Evolutionary conservation across 1,140 invertebrate species (phyloP), one percentile per base, ranked within the genome.

Genomic region (Amyelois transitella): DNA sequence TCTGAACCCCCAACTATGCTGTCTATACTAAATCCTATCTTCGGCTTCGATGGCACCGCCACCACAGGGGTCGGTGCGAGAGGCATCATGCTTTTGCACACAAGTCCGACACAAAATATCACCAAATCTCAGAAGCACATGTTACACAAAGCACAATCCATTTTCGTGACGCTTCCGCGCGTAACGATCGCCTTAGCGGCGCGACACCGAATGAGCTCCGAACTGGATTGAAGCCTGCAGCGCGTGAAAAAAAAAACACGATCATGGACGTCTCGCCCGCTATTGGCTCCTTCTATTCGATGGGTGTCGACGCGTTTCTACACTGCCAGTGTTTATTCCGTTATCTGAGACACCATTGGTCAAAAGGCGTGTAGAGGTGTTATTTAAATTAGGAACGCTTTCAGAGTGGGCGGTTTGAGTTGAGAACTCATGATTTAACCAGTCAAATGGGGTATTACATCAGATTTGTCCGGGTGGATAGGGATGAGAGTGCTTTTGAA

Each of bases 1-100:
- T 90, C 90, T 1, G 90, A 89, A 54, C 78, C 68, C 55, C 96
- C 96, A 48, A 98, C 96, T 64, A 98, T 96, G 67, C 96, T 97
- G 87, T 98, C 97, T 79, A 98, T 98, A 72, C 95, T 96, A 79
- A 98, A 98, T 74, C 96, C 96, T 77, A 97, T 94, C 89, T 97
- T 98, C 44, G 96, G 96, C 90, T 96, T 97, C 56, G 94, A 93
- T 60, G 94, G 93, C 83, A 95, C 93, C 75, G 94, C 91, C 75
- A 94, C 92, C 71, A 95, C 94, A 89, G 94, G 94, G 75, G 95
- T 96, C 89, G 96, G 96, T 91, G 94, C 94, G 87, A 96, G 91
- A 90, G 94, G 94, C 94, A 95, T 95, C 95, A 96, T 96, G 85
- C 85, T 88, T 85, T 70, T 66, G 62, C 66, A 62, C 79, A 73